Evolutionary conservation across 2,113 vertebrate species (phyloP).

Genomic region (Tauraco erythrolophus): DNA sequence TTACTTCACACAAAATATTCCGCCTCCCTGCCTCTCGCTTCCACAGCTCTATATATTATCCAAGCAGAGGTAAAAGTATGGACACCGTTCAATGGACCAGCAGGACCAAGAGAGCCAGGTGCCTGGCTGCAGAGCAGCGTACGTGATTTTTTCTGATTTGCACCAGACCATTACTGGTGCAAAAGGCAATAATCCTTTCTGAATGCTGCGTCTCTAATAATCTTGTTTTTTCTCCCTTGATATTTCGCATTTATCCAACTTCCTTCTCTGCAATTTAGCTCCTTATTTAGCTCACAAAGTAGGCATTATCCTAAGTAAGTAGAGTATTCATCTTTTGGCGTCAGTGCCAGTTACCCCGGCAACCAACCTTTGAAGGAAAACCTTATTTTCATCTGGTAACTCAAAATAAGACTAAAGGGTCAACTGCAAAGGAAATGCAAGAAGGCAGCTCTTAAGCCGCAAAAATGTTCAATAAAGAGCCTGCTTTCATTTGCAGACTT

Average conservation of each 20-base stretch:
- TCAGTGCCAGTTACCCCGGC: constrained; percentile 78
- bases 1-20: background rate
- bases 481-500: constrained; percentile 52
- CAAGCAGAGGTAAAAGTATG: background rate
- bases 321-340: constrained; percentile 78
- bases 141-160: background rate
- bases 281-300: constrained; percentile 83
- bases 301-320: constrained; percentile 81
- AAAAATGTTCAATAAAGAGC: constrained; percentile 20
- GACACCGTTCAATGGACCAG: background rate
- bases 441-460: constrained; percentile 30
- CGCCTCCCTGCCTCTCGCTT: background rate
- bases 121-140: background rate
- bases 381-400: constrained; percentile 73
- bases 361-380: constrained; percentile 79
- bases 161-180: background rate
- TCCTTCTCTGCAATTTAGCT: constrained; percentile 77
- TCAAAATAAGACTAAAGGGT: constrained; percentile 74
- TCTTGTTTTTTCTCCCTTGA: constrained; percentile 48
- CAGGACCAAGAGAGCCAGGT: background rate
- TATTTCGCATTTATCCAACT: constrained; percentile 74
- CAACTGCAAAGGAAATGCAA: constrained; percentile 66
- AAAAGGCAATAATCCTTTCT: constrained; percentile 19
- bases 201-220: constrained; percentile 43
- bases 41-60: background rate